Percentiles rank a stretch among this genome's conserved stretches.
phyloP scores from a whole-genome alignment of 2,113 vertebrate species.

The Hemichromis elongatus region DNA sequence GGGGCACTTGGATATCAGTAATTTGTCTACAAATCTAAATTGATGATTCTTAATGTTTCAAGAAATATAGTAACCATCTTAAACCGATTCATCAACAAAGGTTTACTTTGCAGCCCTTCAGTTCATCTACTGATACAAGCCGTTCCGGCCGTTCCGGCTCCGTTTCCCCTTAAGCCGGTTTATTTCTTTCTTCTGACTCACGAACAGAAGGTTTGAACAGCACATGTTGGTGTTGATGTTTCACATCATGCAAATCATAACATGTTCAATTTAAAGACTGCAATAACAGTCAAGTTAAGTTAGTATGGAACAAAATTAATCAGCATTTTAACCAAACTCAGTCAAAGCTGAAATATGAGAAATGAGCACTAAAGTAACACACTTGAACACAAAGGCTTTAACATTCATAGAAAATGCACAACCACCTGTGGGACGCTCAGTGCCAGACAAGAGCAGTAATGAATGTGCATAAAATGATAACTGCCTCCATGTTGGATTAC shows the following conservation, averaged over 20 bases:
- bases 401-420: not conserved
- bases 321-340: not conserved
- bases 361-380: not conserved
- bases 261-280: not conserved
- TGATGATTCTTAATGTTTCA: not conserved
- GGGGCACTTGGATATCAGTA: not conserved
- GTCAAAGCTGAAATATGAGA: not conserved
- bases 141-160: not conserved
- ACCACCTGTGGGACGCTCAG: not conserved
- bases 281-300: not conserved
- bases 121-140: not conserved
- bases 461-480: not conserved
- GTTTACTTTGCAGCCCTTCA: not conserved
- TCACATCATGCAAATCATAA: not conserved
- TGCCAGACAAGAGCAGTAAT: not conserved
- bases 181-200: not conserved
- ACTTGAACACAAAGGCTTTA: not conserved
- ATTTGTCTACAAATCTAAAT: not conserved
- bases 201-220: not conserved
- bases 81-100: not conserved
- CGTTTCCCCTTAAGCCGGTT: not conserved
- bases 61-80: not conserved
- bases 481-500: not conserved
- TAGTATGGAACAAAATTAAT: not conserved
- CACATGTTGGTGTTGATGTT: not conserved